Conservation (phyloP, 2,113 vertebrate species). For the Malurus alboscapulatus region DNA sequence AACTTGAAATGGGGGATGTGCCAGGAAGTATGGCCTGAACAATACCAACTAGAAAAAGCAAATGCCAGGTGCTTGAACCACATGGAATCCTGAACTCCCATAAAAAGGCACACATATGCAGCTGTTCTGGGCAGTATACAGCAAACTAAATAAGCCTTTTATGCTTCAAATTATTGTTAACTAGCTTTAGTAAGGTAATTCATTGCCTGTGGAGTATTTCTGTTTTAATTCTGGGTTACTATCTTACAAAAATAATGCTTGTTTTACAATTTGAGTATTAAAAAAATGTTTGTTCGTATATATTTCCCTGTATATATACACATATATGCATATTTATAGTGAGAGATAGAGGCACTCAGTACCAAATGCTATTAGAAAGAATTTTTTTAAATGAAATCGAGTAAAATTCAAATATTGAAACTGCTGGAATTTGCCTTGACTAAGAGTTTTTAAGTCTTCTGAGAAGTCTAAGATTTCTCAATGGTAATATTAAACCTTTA, state of each 20-base stretch:
- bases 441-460: not conserved
- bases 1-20: not conserved
- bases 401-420: not conserved
- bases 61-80: not conserved
- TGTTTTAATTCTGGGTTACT: not conserved
- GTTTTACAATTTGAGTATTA: not conserved
- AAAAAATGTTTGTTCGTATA: not conserved
- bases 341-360: not conserved
- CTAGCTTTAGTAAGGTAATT: not conserved
- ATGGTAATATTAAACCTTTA: not conserved
- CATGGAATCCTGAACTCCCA: not conserved
- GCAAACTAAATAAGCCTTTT: not conserved
- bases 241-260: not conserved
- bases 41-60: not conserved
- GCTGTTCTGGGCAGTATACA: not conserved
- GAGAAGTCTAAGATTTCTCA: not conserved
- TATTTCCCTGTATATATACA: not conserved
- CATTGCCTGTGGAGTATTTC: not conserved
- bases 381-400: not conserved
- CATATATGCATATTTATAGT: fast-evolving
- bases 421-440: not conserved
- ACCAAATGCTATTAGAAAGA: not conserved
- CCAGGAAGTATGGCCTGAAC: not conserved
- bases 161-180: not conserved
- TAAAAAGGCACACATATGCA: not conserved